These are phyloP conservation scores for Apostichopus leukothele DNA, from an alignment of 53 echinoderm and acorn worm genomes.

Conservation along the genomic window DNA sequence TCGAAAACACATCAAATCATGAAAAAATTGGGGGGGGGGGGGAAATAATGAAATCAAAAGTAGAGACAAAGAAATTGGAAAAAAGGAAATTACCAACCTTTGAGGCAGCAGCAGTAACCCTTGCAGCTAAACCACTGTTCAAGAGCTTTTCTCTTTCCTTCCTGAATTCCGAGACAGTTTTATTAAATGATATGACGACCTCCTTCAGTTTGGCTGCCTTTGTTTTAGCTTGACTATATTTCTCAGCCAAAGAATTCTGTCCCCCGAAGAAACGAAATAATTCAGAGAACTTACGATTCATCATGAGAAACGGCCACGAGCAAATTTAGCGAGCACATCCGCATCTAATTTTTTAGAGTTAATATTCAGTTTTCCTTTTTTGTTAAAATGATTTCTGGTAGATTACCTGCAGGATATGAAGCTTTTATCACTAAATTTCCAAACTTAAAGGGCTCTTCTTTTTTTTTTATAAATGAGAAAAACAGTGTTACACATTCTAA, in stretches of 20 bases:
- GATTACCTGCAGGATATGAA: neutral
- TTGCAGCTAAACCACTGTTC: neutral
- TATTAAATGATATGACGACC: slow-evolving; percentile 28
- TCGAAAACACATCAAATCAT: too few relatives aligned
- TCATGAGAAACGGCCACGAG: neutral
- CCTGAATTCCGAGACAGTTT: slow-evolving; percentile 31
- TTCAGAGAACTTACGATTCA: neutral
- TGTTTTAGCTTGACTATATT: neutral
- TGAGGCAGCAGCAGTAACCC: neutral
- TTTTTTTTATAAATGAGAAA: too few relatives aligned
- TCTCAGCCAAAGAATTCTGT: slow-evolving; percentile 11
- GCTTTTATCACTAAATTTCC: too few relatives aligned
- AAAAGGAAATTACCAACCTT: neutral
- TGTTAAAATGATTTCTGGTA: neutral
- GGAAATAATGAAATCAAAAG: too few relatives aligned
- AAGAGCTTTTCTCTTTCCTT: slow-evolving; percentile 35
- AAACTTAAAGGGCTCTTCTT: too few relatives aligned
- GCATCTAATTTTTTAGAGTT: neutral
- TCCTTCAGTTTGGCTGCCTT: slow-evolving; percentile 28
- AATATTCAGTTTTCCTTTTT: neutral
- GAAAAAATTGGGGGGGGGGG: too few relatives aligned
- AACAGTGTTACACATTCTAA: too few relatives aligned
- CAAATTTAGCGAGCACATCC: neutral
- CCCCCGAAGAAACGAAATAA: neutral
- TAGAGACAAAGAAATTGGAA: too few relatives aligned